These are phyloP conservation scores for Merodon equestris DNA, from an alignment of 2,888 invertebrate genomes.

Conservation along the genomic window DNA sequence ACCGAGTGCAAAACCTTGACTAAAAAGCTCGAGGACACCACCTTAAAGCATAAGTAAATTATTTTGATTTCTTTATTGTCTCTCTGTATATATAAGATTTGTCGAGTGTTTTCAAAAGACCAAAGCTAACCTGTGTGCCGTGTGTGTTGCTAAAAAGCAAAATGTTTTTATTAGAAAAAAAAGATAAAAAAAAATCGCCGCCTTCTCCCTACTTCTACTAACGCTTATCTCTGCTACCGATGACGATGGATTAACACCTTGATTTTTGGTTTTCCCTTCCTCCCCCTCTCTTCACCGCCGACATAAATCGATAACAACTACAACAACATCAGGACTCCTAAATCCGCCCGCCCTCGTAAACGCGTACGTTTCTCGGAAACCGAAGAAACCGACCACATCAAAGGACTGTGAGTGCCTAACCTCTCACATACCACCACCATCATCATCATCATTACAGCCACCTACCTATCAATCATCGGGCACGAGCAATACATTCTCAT, in stretches of 20 bases:
- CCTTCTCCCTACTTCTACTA: conserved; percentile 34
- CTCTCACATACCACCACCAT: conserved; percentile 60
- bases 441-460: conserved; percentile 45
- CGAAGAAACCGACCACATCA: conserved; percentile 20
- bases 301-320: neutral
- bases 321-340: conserved; percentile 43
- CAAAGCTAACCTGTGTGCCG: conserved; percentile 25
- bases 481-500: conserved; percentile 52
- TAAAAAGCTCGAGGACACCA: conserved; percentile 93
- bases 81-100: conserved; percentile 8
- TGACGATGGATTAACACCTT: conserved; percentile 70
- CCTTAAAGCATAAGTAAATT: conserved; percentile 89
- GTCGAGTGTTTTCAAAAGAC: conserved; percentile 1
- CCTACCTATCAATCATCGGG: neutral
- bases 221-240: conserved; percentile 59
- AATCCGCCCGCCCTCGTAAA: conserved; percentile 65
- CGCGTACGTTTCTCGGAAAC: conserved; percentile 70
- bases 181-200: neutral
- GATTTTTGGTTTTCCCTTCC: conserved; percentile 72
- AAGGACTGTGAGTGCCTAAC: conserved; percentile 51
- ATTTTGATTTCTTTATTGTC: conserved; percentile 54
- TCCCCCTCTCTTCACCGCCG: conserved; percentile 18
- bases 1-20: conserved; percentile 93
- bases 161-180: neutral
- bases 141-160: conserved; percentile 30